Conservation (phyloP, 2,113 vertebrate species). For the Orycteropus afer region DNA sequence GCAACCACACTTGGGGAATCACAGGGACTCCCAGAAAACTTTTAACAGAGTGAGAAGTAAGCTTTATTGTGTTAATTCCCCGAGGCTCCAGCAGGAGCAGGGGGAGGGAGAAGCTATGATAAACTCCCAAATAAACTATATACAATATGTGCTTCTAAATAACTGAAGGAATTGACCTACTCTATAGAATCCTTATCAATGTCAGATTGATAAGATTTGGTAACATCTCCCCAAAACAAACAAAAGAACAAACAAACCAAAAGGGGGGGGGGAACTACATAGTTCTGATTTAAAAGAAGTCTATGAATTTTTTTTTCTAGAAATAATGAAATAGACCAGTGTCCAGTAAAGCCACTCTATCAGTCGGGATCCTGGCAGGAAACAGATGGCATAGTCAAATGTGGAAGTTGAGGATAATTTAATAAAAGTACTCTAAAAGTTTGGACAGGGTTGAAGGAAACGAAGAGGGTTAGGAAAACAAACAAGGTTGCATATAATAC, state of each 20-base stretch:
- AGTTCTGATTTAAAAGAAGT: neutral
- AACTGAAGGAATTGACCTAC: neutral
- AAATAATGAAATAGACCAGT: neutral
- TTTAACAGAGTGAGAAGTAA: neutral
- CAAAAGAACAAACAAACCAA: too few relatives aligned
- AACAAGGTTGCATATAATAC: neutral
- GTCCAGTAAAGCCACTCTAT: neutral
- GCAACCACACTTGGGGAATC: neutral
- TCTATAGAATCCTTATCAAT: neutral
- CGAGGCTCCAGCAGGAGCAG: too few relatives aligned
- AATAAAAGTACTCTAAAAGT: neutral
- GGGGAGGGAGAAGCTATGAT: too few relatives aligned
- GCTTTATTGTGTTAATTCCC: neutral
- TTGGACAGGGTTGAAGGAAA: slow-evolving; percentile 21
- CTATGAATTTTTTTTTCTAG: slow-evolving; percentile 37
- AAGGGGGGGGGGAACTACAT: neutral
- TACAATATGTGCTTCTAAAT: neutral
- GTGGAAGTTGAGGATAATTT: neutral
- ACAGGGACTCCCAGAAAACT: neutral
- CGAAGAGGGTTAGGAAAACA: neutral
- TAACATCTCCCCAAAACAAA: too few relatives aligned
- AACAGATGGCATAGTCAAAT: neutral
- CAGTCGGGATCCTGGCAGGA: too few relatives aligned
- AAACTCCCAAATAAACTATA: neutral
- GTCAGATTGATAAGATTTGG: neutral